Base-by-base conservation (phyloP, 2,113 vertebrate species). In the Arizona elegans region DNA sequence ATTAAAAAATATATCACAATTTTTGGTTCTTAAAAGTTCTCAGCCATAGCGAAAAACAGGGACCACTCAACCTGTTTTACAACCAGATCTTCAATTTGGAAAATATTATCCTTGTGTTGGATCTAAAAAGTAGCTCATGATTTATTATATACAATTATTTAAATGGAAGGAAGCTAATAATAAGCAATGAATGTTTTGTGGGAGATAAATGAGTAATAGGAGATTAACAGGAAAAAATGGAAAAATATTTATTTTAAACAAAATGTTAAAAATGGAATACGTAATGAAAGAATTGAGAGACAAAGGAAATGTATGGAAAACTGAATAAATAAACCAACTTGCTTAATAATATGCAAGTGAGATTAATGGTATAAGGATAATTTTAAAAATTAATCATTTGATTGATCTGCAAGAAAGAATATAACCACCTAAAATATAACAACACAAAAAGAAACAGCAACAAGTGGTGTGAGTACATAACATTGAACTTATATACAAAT, bases 31-130 rank as follows among this genome's bases (percentile, higher is more conserved):
- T 95, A 92, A 91, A 91, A 91, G 54, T 88, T 95, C 91, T 95
- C 93, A 95, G 94, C 91, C 24, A 54, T 93, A 65, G 86, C 95
- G 90, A 93, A 93, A 90, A 95, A 91, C 91, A 89, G 95, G 96
- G 33, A 19, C 13, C n/a, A 81, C 7, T 8, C 33, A 81, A 43
- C 33, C 17, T 81, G 75, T 81, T 81, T 43, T 43, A 81, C 33
- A 81, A 81, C 33, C 33, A 81, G 33, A 43, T 43, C 75, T 43
- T 81, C 33, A 43, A 8, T 4, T 21, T 81, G 75, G 19, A 43
- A 81, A 81, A 7, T 21, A 81, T 81, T 43, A 33, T 9, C 33
- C 75, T 43, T 38, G 33, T 81, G 75, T 21, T 81, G n/a, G 75
- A 9, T 3, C 33, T 81, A 43, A 81, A 81, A 81, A 17, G 8